These are phyloP conservation scores for Ptychochromis oligacanthus DNA, from an alignment of 2,113 vertebrate genomes.

Conservation along the genomic window DNA sequence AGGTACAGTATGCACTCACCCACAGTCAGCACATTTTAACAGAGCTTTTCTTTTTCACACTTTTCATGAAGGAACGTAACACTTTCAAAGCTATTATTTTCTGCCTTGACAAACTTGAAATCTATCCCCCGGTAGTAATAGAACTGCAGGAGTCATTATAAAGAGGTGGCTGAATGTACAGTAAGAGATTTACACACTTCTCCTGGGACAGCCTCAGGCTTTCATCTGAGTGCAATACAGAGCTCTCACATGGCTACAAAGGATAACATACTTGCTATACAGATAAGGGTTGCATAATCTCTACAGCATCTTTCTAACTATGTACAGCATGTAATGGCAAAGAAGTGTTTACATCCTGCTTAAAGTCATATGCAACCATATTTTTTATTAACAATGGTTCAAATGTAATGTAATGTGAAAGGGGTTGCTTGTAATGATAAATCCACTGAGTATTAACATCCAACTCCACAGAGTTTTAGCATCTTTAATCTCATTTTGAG, in stretches of 20 bases:
- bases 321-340: neutral
- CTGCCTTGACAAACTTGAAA: slow-evolving; percentile 68
- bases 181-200: slow-evolving; percentile 53
- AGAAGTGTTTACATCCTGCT: neutral
- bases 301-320: neutral
- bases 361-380: neutral
- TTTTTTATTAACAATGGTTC: no score
- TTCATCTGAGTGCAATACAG: slow-evolving; percentile 43
- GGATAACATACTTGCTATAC: neutral
- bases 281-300: neutral
- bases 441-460: neutral
- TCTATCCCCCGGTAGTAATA: slow-evolving; percentile 54
- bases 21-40: slow-evolving; percentile 50
- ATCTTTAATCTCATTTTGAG: neutral
- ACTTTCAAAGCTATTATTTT: slow-evolving; percentile 69
- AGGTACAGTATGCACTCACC: slow-evolving; percentile 17
- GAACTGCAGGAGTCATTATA: slow-evolving; percentile 38
- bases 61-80: slow-evolving; percentile 44
- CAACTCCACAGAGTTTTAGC: neutral
- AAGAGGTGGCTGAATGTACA: slow-evolving; percentile 47
- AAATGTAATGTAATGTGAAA: no score
- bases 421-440: no score
- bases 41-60: slow-evolving; percentile 30
- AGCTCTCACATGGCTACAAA: slow-evolving; percentile 13
- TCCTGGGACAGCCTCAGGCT: slow-evolving; percentile 38